These are phyloP conservation scores for Caenorhabditis sp. DNA, from an alignment of 2,888 invertebrate species.

Conservation along the genomic window DNA sequence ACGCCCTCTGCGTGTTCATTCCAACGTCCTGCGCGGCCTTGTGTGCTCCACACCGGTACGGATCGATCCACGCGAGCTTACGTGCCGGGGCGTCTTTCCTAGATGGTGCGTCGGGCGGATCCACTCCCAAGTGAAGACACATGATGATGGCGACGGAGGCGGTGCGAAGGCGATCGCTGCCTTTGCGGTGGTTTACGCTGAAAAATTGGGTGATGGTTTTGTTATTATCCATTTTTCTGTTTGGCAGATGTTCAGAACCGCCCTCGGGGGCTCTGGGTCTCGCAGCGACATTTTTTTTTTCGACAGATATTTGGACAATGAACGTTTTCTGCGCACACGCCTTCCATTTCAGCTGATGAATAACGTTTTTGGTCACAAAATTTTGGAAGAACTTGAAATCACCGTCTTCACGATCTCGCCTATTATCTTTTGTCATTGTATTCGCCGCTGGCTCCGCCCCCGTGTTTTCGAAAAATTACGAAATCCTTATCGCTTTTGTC, in stretches of 20 bases:
- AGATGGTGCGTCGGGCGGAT: constrained; percentile 95
- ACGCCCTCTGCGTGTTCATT: constrained; percentile 93
- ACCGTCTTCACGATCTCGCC: neutral
- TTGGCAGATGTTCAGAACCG: neutral
- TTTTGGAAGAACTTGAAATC: too few relatives aligned
- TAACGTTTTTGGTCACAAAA: too few relatives aligned
- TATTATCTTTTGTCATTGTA: constrained; percentile 2
- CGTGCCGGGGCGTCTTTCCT: constrained; percentile 94
- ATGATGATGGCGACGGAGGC: constrained; percentile 98
- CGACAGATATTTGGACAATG: too few relatives aligned
- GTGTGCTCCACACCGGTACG: constrained; percentile 88
- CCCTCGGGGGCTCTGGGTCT: too few relatives aligned
- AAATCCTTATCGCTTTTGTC: neutral
- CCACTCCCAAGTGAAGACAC: constrained; percentile 98
- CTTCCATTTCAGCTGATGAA: too few relatives aligned
- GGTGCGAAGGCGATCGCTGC: constrained; percentile 92
- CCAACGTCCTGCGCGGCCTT: constrained; percentile 94
- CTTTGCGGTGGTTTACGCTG: constrained; percentile 52
- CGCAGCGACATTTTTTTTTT: too few relatives aligned
- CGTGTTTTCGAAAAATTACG: neutral
- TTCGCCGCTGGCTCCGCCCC: constrained; percentile 34
- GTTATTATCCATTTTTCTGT: neutral
- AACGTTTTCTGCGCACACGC: too few relatives aligned
- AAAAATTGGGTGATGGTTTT: constrained; percentile 29
- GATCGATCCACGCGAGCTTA: constrained; percentile 94